phyloP scores from a whole-genome alignment of 2,888 invertebrate genomes.

The Watsonalla binaria region DNA sequence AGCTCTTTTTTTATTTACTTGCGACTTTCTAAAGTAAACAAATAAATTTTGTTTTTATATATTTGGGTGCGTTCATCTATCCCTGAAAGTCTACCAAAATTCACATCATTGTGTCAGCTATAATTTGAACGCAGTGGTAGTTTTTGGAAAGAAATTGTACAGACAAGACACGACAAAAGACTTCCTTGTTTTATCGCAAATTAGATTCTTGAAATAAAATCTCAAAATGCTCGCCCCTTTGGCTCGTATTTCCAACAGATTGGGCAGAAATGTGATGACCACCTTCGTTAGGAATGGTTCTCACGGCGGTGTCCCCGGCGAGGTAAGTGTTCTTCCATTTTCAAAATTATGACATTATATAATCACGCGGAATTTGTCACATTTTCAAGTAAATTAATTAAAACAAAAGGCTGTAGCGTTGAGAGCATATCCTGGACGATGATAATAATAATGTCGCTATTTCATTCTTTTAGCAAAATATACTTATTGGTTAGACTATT shows the following conservation, averaged over 20 bases:
- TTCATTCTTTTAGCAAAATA: no score
- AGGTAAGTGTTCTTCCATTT: conserved; percentile 43
- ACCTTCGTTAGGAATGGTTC: conserved; percentile 63
- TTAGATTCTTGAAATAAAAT: conserved; percentile 16
- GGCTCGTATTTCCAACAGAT: conserved; percentile 56
- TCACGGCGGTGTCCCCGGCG: conserved; percentile 68
- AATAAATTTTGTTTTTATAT: no score
- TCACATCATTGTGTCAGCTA: not conserved
- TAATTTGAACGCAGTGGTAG: conserved; percentile 46
- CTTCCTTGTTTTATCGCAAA: conserved; percentile 10
- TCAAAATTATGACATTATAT: conserved; percentile 56
- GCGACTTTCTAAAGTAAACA: no score
- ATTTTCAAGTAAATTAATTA: conserved; percentile 19
- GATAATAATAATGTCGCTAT: no score
- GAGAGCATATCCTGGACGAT: no score
- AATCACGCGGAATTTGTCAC: conserved; percentile 33
- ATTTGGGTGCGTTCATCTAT: conserved; percentile 24
- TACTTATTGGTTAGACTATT: no score
- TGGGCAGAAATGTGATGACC: conserved; percentile 67
- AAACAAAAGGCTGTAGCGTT: not conserved
- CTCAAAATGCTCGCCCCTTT: conserved; percentile 61
- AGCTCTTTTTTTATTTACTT: no score
- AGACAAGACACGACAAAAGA: conserved; percentile 24
- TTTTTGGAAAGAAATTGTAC: conserved; percentile 26
- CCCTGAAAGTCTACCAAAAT: conserved; percentile 5